These are phyloP conservation scores for Zophobas morio DNA, from an alignment of 1,140 invertebrate species.

Conservation along the genomic window DNA sequence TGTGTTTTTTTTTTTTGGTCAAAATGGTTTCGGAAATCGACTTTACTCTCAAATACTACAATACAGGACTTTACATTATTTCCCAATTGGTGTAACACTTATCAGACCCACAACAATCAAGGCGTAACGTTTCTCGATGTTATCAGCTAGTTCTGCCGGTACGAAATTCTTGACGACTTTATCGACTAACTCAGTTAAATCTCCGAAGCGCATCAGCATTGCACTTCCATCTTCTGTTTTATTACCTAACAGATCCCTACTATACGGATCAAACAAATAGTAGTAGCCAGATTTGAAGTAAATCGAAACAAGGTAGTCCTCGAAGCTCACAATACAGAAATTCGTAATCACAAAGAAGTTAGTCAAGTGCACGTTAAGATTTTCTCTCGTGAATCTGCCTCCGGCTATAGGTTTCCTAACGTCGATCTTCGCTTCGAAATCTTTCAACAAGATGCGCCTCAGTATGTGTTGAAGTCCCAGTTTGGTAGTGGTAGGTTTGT, in stretches of 20 bases:
- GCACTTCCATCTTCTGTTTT: background rate
- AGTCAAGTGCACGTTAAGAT: conserved; percentile 34
- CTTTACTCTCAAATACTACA: too few relatives aligned
- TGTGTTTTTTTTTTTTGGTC: too few relatives aligned
- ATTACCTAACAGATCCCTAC: conserved; percentile 44
- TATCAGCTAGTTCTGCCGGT: background rate
- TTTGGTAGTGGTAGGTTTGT: conserved; percentile 59
- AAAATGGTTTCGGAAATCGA: too few relatives aligned
- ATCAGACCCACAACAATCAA: background rate
- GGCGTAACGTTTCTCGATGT: background rate
- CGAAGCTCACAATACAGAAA: conserved; percentile 50
- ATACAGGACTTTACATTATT: background rate
- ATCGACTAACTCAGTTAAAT: background rate
- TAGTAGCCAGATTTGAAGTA: conserved; percentile 54
- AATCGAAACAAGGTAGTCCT: conserved; percentile 45
- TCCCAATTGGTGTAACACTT: background rate
- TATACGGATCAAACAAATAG: conserved; percentile 59
- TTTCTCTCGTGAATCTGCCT: conserved; percentile 26
- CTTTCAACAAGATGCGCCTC: conserved; percentile 55
- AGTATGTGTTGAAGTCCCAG: conserved; percentile 59
- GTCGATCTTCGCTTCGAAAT: conserved; percentile 2
- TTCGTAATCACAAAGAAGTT: conserved; percentile 54
- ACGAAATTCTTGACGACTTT: background rate
- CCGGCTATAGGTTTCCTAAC: background rate
- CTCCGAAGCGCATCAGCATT: background rate